Base-by-base conservation (phyloP, 1,140 invertebrate species). In the Pogonognathellus flavescens region DNA sequence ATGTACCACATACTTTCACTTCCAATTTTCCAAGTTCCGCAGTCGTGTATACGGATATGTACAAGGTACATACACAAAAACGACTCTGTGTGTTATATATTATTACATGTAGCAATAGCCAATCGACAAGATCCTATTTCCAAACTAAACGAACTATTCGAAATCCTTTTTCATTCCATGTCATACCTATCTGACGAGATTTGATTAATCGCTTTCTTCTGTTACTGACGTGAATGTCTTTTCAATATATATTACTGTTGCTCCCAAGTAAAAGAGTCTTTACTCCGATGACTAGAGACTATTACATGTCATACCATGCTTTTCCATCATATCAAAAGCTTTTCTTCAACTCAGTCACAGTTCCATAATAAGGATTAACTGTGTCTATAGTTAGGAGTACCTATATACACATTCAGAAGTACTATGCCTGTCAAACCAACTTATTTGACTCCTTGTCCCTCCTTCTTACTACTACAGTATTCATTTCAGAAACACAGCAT, bases 191-290 rank as follows among this genome's bases (percentile, higher is more conserved):
- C 66, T 72, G 83, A 84, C 59, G 52, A 72, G 59, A 70, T 70
- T 49, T 84, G 59, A 84, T 84, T 70, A 84, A 84, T 84, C 62
- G 66, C 22, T 84, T 70, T 84, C 41, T 70, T 84, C 62, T 70
- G 59, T 50, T 62, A 9, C 14, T 81, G 80, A 81, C 80, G 80
- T 57, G 59, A 83, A 83, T 62, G 60, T 60, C 60, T 60, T 62
- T 66, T 52, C 60, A 55, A 41, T 52, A 41, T 66, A 62, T 55
- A 76, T 84, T 84, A 52, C 72, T 84, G 66, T 84, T 84, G 83
- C 72, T 84, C 41, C 70, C 80, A 41, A 41, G 31, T 10, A 31
- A 49, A 84, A 70, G 52, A 57, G 25, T 49, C 57, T 82, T 57
- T 57, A 82, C 80, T 82, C 50, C 52, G 52, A 53, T 81, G 80